Percentiles rank a stretch among this genome's conserved stretches.
phyloP scores from a whole-genome alignment of 2,113 vertebrate species.

The Zeus faber region DNA sequence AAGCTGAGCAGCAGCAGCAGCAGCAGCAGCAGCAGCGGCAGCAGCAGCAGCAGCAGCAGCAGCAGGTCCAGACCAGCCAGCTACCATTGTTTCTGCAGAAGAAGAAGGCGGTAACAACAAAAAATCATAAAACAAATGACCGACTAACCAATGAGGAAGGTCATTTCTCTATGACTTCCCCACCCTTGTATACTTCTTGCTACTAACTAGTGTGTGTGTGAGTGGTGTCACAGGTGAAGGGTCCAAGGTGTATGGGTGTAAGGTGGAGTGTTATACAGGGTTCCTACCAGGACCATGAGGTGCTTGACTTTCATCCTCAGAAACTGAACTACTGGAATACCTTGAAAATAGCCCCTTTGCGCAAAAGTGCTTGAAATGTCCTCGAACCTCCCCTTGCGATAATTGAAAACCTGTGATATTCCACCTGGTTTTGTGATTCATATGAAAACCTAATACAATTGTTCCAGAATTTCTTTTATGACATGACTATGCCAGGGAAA shows the following conservation, averaged over 20 bases:
- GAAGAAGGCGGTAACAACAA: constrained; percentile 37
- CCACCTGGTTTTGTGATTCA: no score
- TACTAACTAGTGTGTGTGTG: constrained; percentile 11
- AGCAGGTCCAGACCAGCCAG: constrained; percentile 28
- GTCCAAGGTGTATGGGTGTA: background rate
- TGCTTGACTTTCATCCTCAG: no score
- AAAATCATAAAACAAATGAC: background rate
- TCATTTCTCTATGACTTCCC: background rate
- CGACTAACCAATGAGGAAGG: background rate
- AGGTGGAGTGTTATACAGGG: background rate
- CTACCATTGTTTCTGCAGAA: constrained; percentile 38
- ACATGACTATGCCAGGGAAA: no score
- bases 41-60: constrained; percentile 11
- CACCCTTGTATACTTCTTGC: background rate
- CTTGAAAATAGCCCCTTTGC: no score
- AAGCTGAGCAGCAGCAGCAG: background rate
- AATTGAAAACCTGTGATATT: no score
- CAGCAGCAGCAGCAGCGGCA: constrained; percentile 13
- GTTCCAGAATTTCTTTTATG: no score
- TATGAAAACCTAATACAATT: no score
- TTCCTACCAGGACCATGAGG: no score
- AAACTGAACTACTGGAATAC: no score
- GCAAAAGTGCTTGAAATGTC: no score
- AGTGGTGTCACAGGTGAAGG: constrained; percentile 15
- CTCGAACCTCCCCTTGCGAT: no score